phyloP scores from a whole-genome alignment of 1,140 invertebrate species.

The Oreohelix idahoensis region DNA sequence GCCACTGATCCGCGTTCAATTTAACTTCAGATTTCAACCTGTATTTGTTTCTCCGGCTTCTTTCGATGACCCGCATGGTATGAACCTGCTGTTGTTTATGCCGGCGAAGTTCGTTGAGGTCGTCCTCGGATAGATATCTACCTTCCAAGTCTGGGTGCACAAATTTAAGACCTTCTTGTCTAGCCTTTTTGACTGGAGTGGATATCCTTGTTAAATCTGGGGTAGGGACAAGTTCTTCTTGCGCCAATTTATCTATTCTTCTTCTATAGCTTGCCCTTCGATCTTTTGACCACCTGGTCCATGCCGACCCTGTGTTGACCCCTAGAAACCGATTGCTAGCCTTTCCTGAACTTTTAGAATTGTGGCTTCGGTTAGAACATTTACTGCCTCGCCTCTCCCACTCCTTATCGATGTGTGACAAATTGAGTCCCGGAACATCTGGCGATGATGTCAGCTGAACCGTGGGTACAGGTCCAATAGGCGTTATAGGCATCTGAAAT shows the following conservation, averaged over 20 bases:
- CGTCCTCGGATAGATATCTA: constrained; percentile 65
- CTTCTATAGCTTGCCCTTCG: constrained; percentile 63
- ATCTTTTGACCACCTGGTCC: constrained; percentile 69
- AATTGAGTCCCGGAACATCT: constrained; percentile 45
- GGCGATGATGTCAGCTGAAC: constrained; percentile 29
- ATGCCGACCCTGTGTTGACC: constrained; percentile 56
- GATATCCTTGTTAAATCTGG: constrained; percentile 59
- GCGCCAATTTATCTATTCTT: constrained; percentile 62
- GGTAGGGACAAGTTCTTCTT: constrained; percentile 42
- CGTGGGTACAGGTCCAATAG: constrained; percentile 6
- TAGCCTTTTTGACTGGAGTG: constrained; percentile 70
- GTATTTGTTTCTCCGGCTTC: constrained; percentile 57
- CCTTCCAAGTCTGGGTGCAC: constrained; percentile 66
- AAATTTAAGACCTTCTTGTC: constrained; percentile 69
- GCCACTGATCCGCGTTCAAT: constrained; percentile 63
- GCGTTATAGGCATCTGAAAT: constrained; percentile 19
- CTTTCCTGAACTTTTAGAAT: constrained; percentile 35
- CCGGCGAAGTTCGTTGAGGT: constrained; percentile 63
- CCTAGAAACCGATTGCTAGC: constrained; percentile 53
- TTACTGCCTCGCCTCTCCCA: constrained; percentile 53
- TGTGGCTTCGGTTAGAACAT: constrained; percentile 49
- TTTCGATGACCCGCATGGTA: constrained; percentile 63
- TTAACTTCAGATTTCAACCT: constrained; percentile 54
- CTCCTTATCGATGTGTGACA: constrained; percentile 55
- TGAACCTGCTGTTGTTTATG: constrained; percentile 63